These are phyloP conservation scores for Adelosebastes latens DNA, from an alignment of 2,797 vertebrate genomes.

Conservation along the genomic window DNA sequence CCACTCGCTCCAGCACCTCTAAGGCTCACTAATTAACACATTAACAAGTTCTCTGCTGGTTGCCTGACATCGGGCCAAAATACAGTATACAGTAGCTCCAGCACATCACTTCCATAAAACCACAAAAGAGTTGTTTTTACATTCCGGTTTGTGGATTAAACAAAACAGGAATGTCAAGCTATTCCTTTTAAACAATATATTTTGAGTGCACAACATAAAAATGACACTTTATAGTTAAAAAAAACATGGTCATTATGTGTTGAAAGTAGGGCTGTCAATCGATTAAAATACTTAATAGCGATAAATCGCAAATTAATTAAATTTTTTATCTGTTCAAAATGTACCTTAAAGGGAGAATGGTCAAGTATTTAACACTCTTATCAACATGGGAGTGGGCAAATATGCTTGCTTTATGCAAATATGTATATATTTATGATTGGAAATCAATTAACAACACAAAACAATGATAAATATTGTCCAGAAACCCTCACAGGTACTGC, in stretches of 20 bases:
- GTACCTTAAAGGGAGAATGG: too few relatives aligned
- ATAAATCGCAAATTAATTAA: too few relatives aligned
- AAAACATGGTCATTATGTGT: background rate
- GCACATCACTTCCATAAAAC: background rate
- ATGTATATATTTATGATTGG: too few relatives aligned
- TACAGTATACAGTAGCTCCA: background rate
- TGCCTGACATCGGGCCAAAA: background rate
- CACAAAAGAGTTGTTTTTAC: background rate
- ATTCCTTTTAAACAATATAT: background rate
- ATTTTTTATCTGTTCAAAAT: too few relatives aligned
- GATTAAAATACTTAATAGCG: too few relatives aligned
- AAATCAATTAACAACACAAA: too few relatives aligned
- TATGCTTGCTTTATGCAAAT: too few relatives aligned
- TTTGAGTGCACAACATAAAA: background rate
- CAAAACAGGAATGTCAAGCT: background rate
- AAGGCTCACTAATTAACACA: background rate
- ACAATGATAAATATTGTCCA: too few relatives aligned
- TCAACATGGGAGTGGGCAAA: too few relatives aligned
- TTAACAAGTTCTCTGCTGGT: background rate
- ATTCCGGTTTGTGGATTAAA: background rate
- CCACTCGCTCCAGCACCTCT: background rate
- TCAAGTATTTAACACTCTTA: too few relatives aligned
- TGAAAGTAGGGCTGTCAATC: background rate
- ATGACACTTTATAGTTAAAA: background rate
- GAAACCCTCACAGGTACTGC: too few relatives aligned